Percentiles rank a stretch among this genome's conserved stretches.
phyloP scores from a whole-genome alignment of 2,888 invertebrate species.

The Rhingia rostrata region DNA sequence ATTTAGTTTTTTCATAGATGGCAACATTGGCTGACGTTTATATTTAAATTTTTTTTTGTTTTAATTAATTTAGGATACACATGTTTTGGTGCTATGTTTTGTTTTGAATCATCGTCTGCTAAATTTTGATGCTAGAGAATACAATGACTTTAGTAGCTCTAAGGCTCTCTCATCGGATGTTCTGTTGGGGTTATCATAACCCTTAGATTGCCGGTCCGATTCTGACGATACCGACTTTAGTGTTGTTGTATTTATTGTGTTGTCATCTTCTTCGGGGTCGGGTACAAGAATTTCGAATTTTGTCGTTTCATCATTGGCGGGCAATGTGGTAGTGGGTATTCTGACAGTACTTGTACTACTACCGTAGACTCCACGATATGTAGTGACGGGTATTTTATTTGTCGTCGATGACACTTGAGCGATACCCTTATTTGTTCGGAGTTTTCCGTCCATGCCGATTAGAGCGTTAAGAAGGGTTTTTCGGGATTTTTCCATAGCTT shows the following conservation, averaged over 20 bases:
- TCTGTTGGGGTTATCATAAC: slow-evolving; percentile 62
- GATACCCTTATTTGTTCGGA: slow-evolving; percentile 77
- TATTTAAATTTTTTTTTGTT: neutral
- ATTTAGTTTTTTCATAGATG: slow-evolving; percentile 16
- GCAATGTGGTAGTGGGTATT: slow-evolving; percentile 51
- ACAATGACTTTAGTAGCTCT: slow-evolving; percentile 91
- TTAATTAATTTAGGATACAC: slow-evolving; percentile 25
- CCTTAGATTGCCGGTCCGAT: slow-evolving; percentile 71
- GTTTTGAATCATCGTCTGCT: slow-evolving; percentile 84
- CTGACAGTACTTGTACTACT: slow-evolving; percentile 75
- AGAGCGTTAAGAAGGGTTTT: slow-evolving; percentile 88
- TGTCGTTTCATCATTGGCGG: slow-evolving; percentile 80
- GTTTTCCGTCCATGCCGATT: slow-evolving; percentile 85
- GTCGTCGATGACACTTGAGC: slow-evolving; percentile 82
- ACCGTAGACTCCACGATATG: slow-evolving; percentile 77
- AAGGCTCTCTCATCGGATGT: slow-evolving; percentile 90
- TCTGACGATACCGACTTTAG: slow-evolving; percentile 76
- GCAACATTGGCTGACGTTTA: slow-evolving; percentile 34
- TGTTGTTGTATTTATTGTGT: slow-evolving; percentile 70
- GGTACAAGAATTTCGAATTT: slow-evolving; percentile 81
- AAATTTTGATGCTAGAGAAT: slow-evolving; percentile 92
- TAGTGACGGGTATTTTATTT: slow-evolving; percentile 76
- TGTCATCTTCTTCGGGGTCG: slow-evolving; percentile 79
- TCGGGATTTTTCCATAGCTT: slow-evolving; percentile 88
- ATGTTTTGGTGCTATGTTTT: neutral